phyloP scores from a whole-genome alignment of 2,113 vertebrate species.

The Mus spicilegus region DNA sequence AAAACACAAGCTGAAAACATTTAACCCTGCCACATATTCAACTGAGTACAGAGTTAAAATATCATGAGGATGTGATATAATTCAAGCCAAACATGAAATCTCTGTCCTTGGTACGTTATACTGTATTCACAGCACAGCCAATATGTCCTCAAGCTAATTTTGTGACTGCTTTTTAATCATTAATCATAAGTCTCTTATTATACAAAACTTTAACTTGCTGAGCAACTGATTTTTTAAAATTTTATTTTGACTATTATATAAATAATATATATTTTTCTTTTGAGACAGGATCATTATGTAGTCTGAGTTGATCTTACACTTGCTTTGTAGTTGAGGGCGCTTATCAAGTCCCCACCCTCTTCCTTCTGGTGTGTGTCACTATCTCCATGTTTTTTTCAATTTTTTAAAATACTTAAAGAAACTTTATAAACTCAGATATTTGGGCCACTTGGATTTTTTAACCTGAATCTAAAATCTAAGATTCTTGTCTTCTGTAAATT shows the following conservation, averaged over 20 bases:
- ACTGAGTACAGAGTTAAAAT: neutral
- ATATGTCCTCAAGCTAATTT: neutral
- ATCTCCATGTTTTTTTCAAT: neutral
- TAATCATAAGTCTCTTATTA: neutral
- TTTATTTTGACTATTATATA: neutral
- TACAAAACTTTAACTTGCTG: neutral
- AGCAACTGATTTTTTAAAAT: neutral
- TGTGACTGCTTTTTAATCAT: neutral
- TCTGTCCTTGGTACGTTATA: neutral
- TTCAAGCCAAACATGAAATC: neutral
- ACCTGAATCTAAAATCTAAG: neutral
- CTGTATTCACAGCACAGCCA: neutral
- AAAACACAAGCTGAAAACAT: neutral
- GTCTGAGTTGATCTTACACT: neutral
- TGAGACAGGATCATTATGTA: neutral
- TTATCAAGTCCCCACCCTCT: neutral
- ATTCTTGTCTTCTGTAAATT: neutral
- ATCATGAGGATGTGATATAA: neutral
- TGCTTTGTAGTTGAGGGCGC: too few species aligned
- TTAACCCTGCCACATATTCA: neutral
- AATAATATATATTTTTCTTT: neutral
- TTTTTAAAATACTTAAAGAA: neutral
- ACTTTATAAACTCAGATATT: neutral
- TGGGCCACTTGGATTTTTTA: slow-evolving; percentile 31
- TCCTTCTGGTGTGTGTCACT: too few species aligned